These are phyloP conservation scores for Pseudoips prasinana DNA, from an alignment of 2,888 invertebrate species.

Conservation along the genomic window DNA sequence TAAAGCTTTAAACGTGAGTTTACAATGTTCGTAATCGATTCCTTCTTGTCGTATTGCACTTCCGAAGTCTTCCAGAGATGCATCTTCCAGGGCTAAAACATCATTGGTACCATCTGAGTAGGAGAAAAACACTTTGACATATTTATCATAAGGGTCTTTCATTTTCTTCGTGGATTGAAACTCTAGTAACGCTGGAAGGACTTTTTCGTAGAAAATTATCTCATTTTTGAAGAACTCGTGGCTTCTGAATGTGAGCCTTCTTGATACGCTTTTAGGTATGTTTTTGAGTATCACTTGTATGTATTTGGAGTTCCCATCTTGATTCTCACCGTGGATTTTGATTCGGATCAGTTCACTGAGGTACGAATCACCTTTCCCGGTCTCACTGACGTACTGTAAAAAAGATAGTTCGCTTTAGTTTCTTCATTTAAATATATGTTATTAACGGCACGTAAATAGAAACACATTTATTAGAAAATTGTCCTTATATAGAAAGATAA, in stretches of 20 bases:
- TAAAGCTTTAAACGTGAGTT: slow-evolving; percentile 71
- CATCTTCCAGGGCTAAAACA: slow-evolving; percentile 81
- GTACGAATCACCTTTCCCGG: slow-evolving; percentile 86
- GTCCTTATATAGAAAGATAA: not conserved
- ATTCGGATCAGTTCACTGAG: slow-evolving; percentile 84
- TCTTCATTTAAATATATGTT: no score
- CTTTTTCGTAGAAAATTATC: slow-evolving; percentile 83
- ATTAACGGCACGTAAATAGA: no score
- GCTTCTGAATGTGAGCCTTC: slow-evolving; percentile 84
- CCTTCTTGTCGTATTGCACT: slow-evolving; percentile 73
- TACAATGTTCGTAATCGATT: slow-evolving; percentile 74
- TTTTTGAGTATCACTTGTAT: slow-evolving; percentile 84
- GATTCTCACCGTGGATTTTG: slow-evolving; percentile 70
- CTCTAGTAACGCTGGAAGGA: slow-evolving; percentile 68
- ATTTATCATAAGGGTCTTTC: slow-evolving; percentile 76
- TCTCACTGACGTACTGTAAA: slow-evolving; percentile 65
- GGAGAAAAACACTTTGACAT: slow-evolving; percentile 67
- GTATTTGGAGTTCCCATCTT: slow-evolving; percentile 40
- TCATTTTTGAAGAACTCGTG: slow-evolving; percentile 87
- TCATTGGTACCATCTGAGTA: slow-evolving; percentile 79
- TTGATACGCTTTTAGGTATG: slow-evolving; percentile 84
- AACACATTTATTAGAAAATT: not conserved
- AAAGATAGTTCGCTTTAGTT: no score
- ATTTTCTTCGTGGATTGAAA: slow-evolving; percentile 62
- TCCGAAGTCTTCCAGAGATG: slow-evolving; percentile 64